Percentiles rank a stretch among this genome's conserved stretches.
These are phyloP conservation scores for Drosophila subpulchrella DNA, from an alignment of 1,140 invertebrate genomes.

Conservation along the genomic window DNA sequence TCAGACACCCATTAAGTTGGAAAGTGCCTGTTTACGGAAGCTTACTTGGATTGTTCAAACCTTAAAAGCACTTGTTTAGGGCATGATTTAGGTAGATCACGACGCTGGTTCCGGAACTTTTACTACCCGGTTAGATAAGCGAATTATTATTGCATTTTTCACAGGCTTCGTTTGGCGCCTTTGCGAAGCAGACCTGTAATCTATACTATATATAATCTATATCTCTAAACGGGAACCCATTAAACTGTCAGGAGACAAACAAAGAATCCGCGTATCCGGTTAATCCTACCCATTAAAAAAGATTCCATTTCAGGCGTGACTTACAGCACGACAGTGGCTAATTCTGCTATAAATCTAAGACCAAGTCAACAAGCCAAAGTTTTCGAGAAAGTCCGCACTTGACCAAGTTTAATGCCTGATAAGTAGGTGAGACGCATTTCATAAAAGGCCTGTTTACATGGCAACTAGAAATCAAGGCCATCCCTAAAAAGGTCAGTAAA, in stretches of 20 bases:
- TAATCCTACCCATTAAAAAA: slow-evolving; percentile 20
- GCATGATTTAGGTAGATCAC: slow-evolving; percentile 34
- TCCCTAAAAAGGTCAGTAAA: background rate
- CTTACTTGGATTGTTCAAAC: slow-evolving; percentile 10
- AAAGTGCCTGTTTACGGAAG: background rate
- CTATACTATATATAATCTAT: slow-evolving; percentile 69
- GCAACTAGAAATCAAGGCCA: slow-evolving; percentile 16
- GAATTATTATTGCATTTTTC: background rate
- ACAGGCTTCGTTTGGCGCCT: slow-evolving; percentile 26
- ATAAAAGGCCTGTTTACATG: slow-evolving; percentile 9
- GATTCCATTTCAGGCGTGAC: slow-evolving; percentile 57
- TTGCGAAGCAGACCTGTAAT: slow-evolving; percentile 24
- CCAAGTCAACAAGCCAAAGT: slow-evolving; percentile 43
- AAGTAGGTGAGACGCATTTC: slow-evolving; percentile 42
- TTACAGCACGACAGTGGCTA: slow-evolving; percentile 55
- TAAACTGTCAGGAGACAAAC: slow-evolving; percentile 31
- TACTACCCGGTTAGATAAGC: slow-evolving; percentile 15
- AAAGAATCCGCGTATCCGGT: slow-evolving; percentile 14
- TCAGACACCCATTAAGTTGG: slow-evolving; percentile 9
- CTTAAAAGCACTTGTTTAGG: background rate
- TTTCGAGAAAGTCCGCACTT: slow-evolving; percentile 23
- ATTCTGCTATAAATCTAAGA: slow-evolving; percentile 57
- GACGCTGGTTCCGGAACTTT: slow-evolving; percentile 47
- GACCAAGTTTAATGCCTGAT: slow-evolving; percentile 73
- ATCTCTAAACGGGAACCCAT: slow-evolving; percentile 36